Base-by-base conservation (phyloP, 1,140 invertebrate genomes). In the Aphelenchoides fujianensis region DNA sequence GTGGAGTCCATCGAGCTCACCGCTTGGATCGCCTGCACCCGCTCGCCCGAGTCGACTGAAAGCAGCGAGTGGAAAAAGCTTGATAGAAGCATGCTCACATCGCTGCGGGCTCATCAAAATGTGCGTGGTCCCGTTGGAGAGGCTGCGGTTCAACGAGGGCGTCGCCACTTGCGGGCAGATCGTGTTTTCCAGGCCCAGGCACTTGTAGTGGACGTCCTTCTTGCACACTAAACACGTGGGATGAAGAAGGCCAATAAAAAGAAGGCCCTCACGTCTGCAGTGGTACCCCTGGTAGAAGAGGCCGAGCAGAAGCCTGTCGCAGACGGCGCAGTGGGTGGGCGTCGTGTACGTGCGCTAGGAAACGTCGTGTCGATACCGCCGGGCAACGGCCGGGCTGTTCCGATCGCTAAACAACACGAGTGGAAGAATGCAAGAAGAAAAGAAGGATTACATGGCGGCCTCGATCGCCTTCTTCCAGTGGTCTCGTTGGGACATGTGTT, bases 281-380 rank as follows among this genome's bases (percentile, higher is more conserved):
- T 81, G 71, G 74, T 88, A 88, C 9, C 87, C 87, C 74, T 88
- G 87, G 75, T 82, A 92, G 85, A 95, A 93, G 72, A 91, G 88
- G 28, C 94, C 95, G 86, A 93, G 93, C 2, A 94, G 87, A 73
- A 94, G 91, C 84, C 93, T 93, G 23, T 89, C 89, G 85, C 93
- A 96, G 77, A 90, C 88, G 66, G 89, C 88, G 85, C 93, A 96
- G 34, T 88, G 90, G 32, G 89, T 89, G 3, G 70, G 73, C 36
- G 12, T 9, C 23, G n/a, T 64, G 55, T 77, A 77, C 19, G 78
- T 77, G 19, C 70, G 55, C 48, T 80, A 77, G 31, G 41, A 23
- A 12, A 77, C 31, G 41, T 9, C 0, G 52, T 77, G 75, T 12
- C 77, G 64, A 64, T 74, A 34, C 27, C 28, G 31, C 16, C 19